Percentiles rank a stretch among this genome's conserved stretches.
Conservation (phyloP, 92 coral and sea anemone species). For the Paragorgia papillata region DNA sequence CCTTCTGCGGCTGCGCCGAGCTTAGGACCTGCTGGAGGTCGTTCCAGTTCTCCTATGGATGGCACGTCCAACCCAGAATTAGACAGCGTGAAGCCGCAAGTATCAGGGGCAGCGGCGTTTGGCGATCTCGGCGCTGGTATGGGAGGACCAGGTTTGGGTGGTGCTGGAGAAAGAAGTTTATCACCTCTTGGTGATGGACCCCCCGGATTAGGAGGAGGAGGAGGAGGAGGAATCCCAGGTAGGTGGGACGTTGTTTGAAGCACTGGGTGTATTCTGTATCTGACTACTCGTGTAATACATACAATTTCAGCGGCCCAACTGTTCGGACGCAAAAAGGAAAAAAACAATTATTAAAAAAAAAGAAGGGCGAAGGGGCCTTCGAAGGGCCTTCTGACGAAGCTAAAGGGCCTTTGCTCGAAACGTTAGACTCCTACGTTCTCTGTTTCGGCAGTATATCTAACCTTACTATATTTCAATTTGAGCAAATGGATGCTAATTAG, state of each 20-base stretch:
- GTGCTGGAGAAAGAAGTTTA: conserved; percentile 39
- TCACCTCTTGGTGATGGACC: conserved; percentile 33
- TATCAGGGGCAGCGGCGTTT: conserved; percentile 72
- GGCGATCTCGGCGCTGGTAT: conserved; percentile 43
- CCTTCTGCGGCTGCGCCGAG: conserved; percentile 62
- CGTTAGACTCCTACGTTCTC: too few relatives aligned
- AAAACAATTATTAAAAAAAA: too few relatives aligned
- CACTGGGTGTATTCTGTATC: too few relatives aligned
- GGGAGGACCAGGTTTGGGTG: conserved; percentile 45
- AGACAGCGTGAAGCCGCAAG: conserved; percentile 76
- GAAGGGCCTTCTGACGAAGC: too few relatives aligned
- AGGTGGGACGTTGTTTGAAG: not conserved
- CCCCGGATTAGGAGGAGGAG: conserved; percentile 9
- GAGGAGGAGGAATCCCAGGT: not conserved
- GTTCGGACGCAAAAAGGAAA: too few relatives aligned
- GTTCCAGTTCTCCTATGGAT: conserved; percentile 75
- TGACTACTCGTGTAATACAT: too few relatives aligned
- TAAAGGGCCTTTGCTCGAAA: too few relatives aligned
- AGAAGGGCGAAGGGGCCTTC: too few relatives aligned
- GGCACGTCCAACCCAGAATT: conserved; percentile 64
- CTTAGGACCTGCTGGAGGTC: conserved; percentile 76
- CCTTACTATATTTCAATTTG: too few relatives aligned
- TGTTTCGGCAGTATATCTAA: too few relatives aligned
- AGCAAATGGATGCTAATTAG: too few relatives aligned
- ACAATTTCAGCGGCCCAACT: too few relatives aligned